A percentile compares a stretch with the other conserved stretches of the same genome.
These are phyloP conservation scores for Armadillidium nasatum DNA, from an alignment of 1,140 invertebrate genomes.

Conservation along the genomic window DNA sequence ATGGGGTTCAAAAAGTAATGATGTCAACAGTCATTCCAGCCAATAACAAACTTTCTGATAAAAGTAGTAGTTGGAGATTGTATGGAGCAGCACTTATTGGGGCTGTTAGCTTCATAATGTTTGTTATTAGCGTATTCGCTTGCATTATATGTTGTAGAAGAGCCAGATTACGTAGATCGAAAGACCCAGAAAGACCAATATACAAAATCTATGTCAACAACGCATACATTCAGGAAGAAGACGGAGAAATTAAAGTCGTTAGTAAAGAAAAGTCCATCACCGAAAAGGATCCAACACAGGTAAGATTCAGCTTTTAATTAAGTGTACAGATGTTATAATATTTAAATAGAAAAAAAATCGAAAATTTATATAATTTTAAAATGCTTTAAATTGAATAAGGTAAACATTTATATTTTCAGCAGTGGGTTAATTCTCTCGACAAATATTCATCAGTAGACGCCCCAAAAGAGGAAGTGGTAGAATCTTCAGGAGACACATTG, in stretches of 20 bases:
- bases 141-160: constrained; percentile 39
- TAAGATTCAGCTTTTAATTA: background rate
- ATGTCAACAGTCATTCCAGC: constrained; percentile 30
- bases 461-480: constrained; percentile 26
- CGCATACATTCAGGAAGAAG: constrained; percentile 44
- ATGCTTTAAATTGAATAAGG: too few relatives aligned
- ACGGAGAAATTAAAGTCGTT: constrained; percentile 47
- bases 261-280: constrained; percentile 37
- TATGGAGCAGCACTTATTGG: constrained; percentile 37
- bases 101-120: constrained; percentile 32
- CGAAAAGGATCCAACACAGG: constrained; percentile 42
- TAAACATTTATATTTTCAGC: constrained; percentile 31
- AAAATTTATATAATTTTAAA: too few relatives aligned
- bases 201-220: constrained; percentile 46
- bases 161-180: constrained; percentile 24
- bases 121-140: constrained; percentile 20
- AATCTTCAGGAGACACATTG: constrained; percentile 22
- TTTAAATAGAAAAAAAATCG: too few relatives aligned
- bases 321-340: too few relatives aligned
- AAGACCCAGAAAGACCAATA: constrained; percentile 39
- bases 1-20: constrained; percentile 31
- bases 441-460: constrained; percentile 35
- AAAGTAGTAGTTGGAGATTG: constrained; percentile 32
- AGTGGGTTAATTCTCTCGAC: constrained; percentile 42
- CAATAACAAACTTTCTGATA: constrained; percentile 23